Evolutionary conservation across 1,140 invertebrate genomes (phyloP), one percentile per base, ranked within the genome.

Genomic region (silkworm (Bombyx mori)): DNA sequence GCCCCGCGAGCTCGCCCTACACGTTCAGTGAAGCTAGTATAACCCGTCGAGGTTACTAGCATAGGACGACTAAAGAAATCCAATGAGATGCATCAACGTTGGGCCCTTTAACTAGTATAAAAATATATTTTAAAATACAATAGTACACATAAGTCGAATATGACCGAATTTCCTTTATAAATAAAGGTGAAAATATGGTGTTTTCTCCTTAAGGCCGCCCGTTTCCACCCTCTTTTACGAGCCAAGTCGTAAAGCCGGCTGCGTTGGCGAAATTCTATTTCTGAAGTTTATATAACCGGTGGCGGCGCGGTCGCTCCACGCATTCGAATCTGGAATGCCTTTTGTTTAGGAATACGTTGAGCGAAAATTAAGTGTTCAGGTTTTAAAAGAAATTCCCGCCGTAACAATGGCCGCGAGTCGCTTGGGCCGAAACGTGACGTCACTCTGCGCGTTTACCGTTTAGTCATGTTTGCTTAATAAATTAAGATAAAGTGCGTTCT

Each of bases 251-350:
- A 78, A 76, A 78, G 52, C 64, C 63, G 68, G 68, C 57, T 64
- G 67, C 71, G 62, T 69, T 66, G 66, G 54, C 62, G 69, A 58
- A 71, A 63, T 71, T 71, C 73, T 78, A 78, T 78, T 78, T 78
- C 69, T 78, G 75, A 75, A 69, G 58, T 74, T 78, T 78, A 78
- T 69, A 74, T 75, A 74, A 77, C 69, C 60, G 60, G 47, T 56
- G 54, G 63, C 58, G 63, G 62, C 56, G 56, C 62, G 61, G 52
- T 63, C 67, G 63, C 61, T 56, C 54, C 46, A 68, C 61, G 62
- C 58, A 64, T 68, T 73, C 58, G 60, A 22, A 55, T n/a, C 44
- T 26, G n/a, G 7, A 12, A 8, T 55, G 7, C 54, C 22, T 47
- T 8, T 73, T 73, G 65, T 72, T 75, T 72, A 65, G 62, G 54